These are phyloP conservation scores for Pseudomyrmex gracilis DNA, from an alignment of 1,140 invertebrate genomes.

Conservation along the genomic window DNA sequence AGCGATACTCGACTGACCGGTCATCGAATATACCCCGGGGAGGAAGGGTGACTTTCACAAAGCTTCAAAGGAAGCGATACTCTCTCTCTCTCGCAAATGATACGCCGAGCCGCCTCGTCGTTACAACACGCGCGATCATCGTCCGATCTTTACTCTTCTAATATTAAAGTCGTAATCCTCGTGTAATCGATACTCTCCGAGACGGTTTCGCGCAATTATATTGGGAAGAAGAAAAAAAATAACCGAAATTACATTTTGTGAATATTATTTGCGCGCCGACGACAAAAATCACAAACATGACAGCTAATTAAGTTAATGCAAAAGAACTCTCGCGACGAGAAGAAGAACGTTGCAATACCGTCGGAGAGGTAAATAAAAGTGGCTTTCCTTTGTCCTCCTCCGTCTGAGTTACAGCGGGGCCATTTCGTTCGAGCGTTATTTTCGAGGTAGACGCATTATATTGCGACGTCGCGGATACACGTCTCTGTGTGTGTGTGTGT, in stretches of 20 bases:
- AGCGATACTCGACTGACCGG: conserved; percentile 33
- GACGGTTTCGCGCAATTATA: not conserved
- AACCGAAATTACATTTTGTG: not conserved
- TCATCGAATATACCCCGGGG: conserved; percentile 33
- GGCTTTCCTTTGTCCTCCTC: conserved; percentile 20
- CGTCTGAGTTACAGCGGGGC: not conserved
- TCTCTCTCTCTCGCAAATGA: not conserved
- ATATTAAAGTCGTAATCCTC: not conserved
- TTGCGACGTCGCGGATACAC: conserved; percentile 1
- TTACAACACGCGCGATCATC: not conserved
- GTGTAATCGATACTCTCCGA: conserved; percentile 1
- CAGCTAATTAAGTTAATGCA: not conserved
- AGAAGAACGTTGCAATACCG: not conserved
- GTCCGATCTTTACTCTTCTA: not conserved
- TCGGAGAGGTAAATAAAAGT: conserved; percentile 22
- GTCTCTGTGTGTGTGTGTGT: too few species aligned
- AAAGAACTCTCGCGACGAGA: not conserved
- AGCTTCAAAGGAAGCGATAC: conserved; percentile 44
- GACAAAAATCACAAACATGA: too few species aligned
- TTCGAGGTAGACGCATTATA: conserved; percentile 9
- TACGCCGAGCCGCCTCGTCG: not conserved
- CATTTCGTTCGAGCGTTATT: not conserved
- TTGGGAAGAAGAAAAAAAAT: not conserved
- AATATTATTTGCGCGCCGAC: not conserved
- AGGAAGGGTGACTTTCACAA: conserved; percentile 30